These are phyloP conservation scores for Melanotus villosus DNA, from an alignment of 2,888 invertebrate genomes.

Conservation along the genomic window DNA sequence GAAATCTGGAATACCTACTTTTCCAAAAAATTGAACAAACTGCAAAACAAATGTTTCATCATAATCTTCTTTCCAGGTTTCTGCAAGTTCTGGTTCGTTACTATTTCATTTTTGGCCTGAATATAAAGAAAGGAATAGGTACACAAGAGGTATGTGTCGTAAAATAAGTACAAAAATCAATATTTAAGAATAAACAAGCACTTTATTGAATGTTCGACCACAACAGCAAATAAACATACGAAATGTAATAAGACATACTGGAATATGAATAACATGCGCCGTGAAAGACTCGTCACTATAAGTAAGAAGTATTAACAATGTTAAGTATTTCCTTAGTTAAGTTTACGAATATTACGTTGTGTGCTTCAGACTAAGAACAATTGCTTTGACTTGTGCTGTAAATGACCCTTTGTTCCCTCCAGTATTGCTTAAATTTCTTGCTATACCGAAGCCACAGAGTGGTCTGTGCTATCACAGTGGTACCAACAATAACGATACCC, in stretches of 20 bases:
- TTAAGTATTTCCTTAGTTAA: conserved; percentile 35
- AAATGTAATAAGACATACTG: conserved; percentile 38
- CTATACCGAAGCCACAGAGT: conserved; percentile 46
- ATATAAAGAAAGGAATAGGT: too few relatives aligned
- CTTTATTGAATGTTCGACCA: conserved; percentile 40
- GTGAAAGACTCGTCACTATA: conserved; percentile 41
- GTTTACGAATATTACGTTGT: conserved; percentile 41
- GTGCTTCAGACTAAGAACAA: conserved; percentile 46
- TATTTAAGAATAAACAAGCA: conserved; percentile 44
- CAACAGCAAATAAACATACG: conserved; percentile 41
- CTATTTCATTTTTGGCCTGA: too few relatives aligned
- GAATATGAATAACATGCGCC: conserved; percentile 35
- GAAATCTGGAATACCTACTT: too few relatives aligned
- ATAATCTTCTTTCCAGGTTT: too few relatives aligned
- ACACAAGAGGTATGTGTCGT: too few relatives aligned
- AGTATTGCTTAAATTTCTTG: conserved; percentile 41
- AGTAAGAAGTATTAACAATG: conserved; percentile 45
- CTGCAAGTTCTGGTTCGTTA: too few relatives aligned
- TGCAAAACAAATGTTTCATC: too few relatives aligned
- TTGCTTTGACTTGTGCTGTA: conserved; percentile 44
- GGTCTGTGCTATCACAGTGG: conserved; percentile 48
- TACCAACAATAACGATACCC: conserved; percentile 45
- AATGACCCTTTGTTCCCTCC: conserved; percentile 45
- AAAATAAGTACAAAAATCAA: too few relatives aligned
- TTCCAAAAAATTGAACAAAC: too few relatives aligned